Conservation (phyloP, 1,140 invertebrate species). For the Daktulosphaira vitifoliae region DNA sequence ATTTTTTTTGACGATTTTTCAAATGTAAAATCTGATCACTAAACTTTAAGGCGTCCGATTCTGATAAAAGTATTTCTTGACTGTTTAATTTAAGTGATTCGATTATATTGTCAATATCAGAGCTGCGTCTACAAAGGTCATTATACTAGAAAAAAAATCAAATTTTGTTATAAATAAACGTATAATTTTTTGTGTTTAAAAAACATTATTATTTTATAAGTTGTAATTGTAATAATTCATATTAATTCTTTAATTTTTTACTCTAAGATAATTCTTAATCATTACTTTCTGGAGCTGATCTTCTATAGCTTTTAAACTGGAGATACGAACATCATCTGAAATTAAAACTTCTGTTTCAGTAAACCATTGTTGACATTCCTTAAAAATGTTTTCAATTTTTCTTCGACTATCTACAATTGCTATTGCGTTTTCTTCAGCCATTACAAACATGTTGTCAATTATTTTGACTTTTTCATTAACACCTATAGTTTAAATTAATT, state of each 20-base stretch:
- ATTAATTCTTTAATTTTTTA: neutral
- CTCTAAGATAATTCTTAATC: neutral
- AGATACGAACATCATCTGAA: constrained; percentile 64
- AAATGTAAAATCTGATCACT: constrained; percentile 67
- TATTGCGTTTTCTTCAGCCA: constrained; percentile 56
- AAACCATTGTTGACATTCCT: constrained; percentile 73
- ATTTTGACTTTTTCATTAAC: neutral
- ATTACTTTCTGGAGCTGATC: constrained; percentile 68
- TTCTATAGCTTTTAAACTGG: constrained; percentile 68
- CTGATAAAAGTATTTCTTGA: constrained; percentile 72
- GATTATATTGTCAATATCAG: constrained; percentile 59
- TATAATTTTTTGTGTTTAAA: too few relatives aligned
- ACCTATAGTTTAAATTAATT: neutral
- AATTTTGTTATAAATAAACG: too few relatives aligned
- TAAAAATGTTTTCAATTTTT: constrained; percentile 69
- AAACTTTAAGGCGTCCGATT: constrained; percentile 70
- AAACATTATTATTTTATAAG: neutral
- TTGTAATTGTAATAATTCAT: neutral
- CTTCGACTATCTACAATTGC: constrained; percentile 56
- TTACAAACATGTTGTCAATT: neutral
- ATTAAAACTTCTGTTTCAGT: constrained; percentile 78
- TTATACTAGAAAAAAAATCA: constrained; percentile 57
- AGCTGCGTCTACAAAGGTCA: constrained; percentile 64
- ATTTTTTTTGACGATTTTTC: constrained; percentile 63
- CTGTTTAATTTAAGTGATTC: constrained; percentile 65